phyloP scores from a whole-genome alignment of 2,888 invertebrate genomes.

The Pheosia tremula region DNA sequence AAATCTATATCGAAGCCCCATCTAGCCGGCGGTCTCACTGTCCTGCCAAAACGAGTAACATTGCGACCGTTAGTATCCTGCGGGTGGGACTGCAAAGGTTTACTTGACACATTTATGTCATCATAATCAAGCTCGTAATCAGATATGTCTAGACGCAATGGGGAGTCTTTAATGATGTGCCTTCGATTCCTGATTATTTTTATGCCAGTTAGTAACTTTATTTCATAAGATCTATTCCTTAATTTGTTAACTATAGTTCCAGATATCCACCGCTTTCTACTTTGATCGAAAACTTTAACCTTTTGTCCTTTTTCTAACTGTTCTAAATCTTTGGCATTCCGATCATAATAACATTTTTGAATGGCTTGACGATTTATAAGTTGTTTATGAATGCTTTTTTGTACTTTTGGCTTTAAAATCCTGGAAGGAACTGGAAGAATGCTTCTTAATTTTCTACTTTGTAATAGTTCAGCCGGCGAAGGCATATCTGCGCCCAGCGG shows the following conservation, averaged over 20 bases:
- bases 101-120: not conserved
- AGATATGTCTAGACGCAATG: no score
- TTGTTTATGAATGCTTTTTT: not conserved
- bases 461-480: no score
- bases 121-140: no score
- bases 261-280: not conserved
- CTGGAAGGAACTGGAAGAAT: not conserved
- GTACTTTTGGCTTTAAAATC: slow-evolving; percentile 5
- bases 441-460: no score
- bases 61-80: not conserved
- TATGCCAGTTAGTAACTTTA: no score
- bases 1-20: not conserved
- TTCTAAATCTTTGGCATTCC: not conserved
- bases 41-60: slow-evolving; percentile 8
- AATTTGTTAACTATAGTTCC: not conserved
- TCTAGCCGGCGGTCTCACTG: slow-evolving; percentile 7
- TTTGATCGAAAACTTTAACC: not conserved
- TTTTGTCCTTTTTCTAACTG: not conserved
- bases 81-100: not conserved
- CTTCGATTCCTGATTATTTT: no score
- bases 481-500: no score
- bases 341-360: slow-evolving; percentile 7
- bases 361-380: not conserved
- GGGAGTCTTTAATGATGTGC: no score
- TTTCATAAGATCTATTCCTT: not conserved